phyloP scores from a whole-genome alignment of 37 sponge, comb jelly and placozoan genomes.

The Beroe forskalii region DNA sequence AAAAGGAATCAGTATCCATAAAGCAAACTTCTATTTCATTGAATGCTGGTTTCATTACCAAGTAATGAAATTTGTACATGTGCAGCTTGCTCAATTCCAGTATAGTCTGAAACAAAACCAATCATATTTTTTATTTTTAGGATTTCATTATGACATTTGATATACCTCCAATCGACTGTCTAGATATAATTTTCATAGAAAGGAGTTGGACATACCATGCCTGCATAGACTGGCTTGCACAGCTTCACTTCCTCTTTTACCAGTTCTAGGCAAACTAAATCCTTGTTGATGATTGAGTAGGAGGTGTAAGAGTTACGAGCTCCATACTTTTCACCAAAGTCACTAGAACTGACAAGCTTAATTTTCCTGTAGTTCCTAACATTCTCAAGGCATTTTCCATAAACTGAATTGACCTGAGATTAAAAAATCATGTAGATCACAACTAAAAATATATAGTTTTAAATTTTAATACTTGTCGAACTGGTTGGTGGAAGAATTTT shows the following conservation, averaged over 20 bases:
- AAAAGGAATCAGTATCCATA: background rate
- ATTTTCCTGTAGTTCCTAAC: background rate
- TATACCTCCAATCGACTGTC: too few species aligned
- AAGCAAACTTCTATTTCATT: background rate
- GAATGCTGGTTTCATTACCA: constrained; percentile 5
- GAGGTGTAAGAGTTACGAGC: background rate
- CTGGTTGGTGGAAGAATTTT: too few species aligned
- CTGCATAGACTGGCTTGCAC: constrained; percentile 1
- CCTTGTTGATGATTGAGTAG: background rate
- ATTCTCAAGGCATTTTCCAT: background rate
- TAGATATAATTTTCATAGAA: too few species aligned
- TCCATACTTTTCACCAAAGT: background rate
- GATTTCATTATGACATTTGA: too few species aligned
- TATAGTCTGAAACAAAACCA: background rate
- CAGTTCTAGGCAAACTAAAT: background rate
- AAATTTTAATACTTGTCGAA: too few species aligned
- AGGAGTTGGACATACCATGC: background rate
- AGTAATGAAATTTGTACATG: constrained; percentile 41
- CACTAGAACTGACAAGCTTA: background rate
- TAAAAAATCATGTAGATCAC: too few species aligned
- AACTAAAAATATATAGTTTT: too few species aligned
- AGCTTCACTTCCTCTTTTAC: background rate
- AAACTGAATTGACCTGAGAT: background rate
- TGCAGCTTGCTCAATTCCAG: constrained; percentile 6
- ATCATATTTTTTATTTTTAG: too few species aligned